Conservation (phyloP, 2,113 vertebrate species). For the Gambusia affinis region DNA sequence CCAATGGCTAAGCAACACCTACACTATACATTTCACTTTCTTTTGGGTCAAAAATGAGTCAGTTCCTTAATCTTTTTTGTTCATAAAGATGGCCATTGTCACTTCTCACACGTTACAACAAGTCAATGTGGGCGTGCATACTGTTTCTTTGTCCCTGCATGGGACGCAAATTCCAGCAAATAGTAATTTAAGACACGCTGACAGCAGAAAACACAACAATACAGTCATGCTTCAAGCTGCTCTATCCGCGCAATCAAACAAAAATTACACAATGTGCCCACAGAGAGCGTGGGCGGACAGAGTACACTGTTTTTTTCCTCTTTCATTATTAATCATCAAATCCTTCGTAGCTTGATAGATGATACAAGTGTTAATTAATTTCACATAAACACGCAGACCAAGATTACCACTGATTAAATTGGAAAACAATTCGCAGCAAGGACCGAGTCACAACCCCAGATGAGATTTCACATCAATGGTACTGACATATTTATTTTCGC, state of each 20-base stretch:
- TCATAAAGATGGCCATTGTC: conserved; percentile 21
- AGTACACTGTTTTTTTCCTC: conserved; percentile 45
- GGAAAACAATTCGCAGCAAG: conserved; percentile 49
- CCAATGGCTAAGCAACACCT: neutral
- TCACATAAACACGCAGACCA: conserved; percentile 54
- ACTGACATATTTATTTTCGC: conserved; percentile 40
- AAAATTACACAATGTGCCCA: conserved; percentile 62
- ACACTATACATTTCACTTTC: neutral
- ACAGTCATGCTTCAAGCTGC: conserved; percentile 59
- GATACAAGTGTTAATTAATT: conserved; percentile 67
- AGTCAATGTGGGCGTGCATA: conserved; percentile 40
- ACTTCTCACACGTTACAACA: conserved; percentile 35
- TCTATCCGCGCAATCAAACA: conserved; percentile 52
- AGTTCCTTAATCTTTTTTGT: neutral
- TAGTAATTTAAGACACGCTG: conserved; percentile 54
- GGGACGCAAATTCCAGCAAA: conserved; percentile 40
- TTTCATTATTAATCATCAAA: conserved; percentile 59
- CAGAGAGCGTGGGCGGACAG: conserved; percentile 63
- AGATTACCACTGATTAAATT: conserved; percentile 55
- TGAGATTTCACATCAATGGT: conserved; percentile 44
- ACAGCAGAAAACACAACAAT: conserved; percentile 33
- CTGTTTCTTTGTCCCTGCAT: conserved; percentile 52
- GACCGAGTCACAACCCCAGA: conserved; percentile 35
- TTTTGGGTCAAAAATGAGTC: neutral
- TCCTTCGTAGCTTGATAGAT: conserved; percentile 63